Base-by-base conservation (phyloP, 2,113 vertebrate genomes). In the Percopsis transmontana region DNA sequence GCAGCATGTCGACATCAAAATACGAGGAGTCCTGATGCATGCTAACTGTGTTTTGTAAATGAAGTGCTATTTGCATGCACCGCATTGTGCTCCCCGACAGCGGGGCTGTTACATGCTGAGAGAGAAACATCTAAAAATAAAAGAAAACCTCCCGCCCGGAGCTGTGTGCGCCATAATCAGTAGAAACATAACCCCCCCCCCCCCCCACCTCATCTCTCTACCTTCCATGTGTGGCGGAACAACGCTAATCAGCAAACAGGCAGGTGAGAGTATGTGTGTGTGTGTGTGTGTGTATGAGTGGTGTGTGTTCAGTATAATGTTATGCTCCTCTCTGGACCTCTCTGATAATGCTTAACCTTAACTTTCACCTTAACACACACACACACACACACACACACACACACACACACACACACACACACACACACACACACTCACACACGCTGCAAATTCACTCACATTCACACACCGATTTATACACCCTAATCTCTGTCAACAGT, bases 321-420 rank as follows among this genome's bases (percentile, higher is more conserved):
- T 87, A 85, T 86, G 77, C 59, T 54, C 53, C 57, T 64, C 50
- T 76, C 68, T 54, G 66, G 50, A 76, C 59, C 62, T 47, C 55
- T 71, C 45, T 70, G 72, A 73, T 80, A 58, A 53, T 58, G 78
- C 55, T 75, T 79, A 82, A 83, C 74, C 60, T 81, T 41, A 47
- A 40, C 47, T 33, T 18, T 18, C 58, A 67, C 40, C 57, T 45
- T 68, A 18, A 61, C 18, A 54, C 50, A 62, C 68, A 45, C 21
- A 41, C 45, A 41, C 9, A 40, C 55, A 20, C 33, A 57, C 33
- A 20, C 55, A 39, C 27, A 47, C 38, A 45, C 40, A 50, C 38
- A 59, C 20, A 59, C 24, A 56, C 18, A 56, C 51, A 48, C 57
- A 54, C 8, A 54, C 45, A 52, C 59, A 20, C 45, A 41, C 53